phyloP scores from a whole-genome alignment of 1,140 invertebrate genomes.

The Trichogramma pretiosum region DNA sequence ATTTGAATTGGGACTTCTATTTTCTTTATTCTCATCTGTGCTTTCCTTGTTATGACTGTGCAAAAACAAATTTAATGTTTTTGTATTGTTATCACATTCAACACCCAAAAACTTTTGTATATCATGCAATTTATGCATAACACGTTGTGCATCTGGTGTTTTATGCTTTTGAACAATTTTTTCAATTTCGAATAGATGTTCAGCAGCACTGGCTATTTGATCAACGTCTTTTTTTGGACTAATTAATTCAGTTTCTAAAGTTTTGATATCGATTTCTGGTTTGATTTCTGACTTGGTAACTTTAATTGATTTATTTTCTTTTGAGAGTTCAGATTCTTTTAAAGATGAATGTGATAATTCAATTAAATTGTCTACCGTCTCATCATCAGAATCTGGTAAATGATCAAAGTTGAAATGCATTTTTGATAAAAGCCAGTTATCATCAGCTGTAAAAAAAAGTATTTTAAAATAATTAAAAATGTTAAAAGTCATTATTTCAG shows the following conservation, averaged over 20 bases:
- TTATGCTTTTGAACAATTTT: slow-evolving; percentile 31
- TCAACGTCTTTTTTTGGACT: slow-evolving; percentile 18
- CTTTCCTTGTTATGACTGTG: slow-evolving; percentile 10
- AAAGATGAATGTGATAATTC: slow-evolving; percentile 27
- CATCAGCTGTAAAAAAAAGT: slow-evolving; percentile 16
- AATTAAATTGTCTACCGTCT: slow-evolving; percentile 30
- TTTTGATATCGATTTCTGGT: slow-evolving; percentile 15
- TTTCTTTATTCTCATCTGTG: background rate
- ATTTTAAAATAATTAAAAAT: slow-evolving; percentile 6
- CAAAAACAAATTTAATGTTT: slow-evolving; percentile 30
- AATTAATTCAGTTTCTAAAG: slow-evolving; percentile 30
- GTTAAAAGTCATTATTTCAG: slow-evolving; percentile 13
- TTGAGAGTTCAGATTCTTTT: slow-evolving; percentile 1
- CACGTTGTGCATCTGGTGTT: slow-evolving; percentile 31
- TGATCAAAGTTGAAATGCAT: slow-evolving; percentile 26
- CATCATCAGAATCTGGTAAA: slow-evolving; percentile 33
- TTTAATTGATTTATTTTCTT: slow-evolving; percentile 2
- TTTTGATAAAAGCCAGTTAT: slow-evolving; percentile 28
- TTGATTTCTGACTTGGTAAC: slow-evolving; percentile 12
- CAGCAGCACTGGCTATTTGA: slow-evolving; percentile 26
- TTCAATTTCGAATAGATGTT: slow-evolving; percentile 31
- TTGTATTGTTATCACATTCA: slow-evolving; percentile 30
- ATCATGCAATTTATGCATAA: slow-evolving; percentile 31
- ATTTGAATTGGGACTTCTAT: background rate
- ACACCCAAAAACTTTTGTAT: slow-evolving; percentile 33